These are phyloP conservation scores for Onthophagus sagittarius DNA, from an alignment of 2,888 invertebrate genomes.

Conservation along the genomic window DNA sequence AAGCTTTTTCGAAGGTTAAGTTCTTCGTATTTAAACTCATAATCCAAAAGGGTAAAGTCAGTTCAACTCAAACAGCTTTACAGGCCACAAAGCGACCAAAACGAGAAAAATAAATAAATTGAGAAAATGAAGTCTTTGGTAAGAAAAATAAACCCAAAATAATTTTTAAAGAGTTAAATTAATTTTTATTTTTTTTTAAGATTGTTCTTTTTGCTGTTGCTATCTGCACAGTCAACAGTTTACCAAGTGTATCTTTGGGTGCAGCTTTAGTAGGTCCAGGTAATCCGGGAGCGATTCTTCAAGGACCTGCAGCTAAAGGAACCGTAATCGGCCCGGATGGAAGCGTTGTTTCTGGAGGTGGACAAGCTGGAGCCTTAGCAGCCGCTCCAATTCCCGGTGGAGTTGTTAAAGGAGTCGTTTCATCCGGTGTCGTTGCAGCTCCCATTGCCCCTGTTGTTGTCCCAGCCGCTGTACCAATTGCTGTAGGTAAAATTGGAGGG, in stretches of 20 bases:
- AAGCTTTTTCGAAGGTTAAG: constrained; percentile 16
- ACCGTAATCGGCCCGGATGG: constrained; percentile 43
- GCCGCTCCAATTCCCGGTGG: constrained; percentile 43
- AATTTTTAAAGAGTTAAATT: background rate
- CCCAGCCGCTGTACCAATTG: constrained; percentile 14
- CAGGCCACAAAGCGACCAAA: background rate
- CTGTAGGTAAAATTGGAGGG: constrained; percentile 13
- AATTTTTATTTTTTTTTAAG: constrained; percentile 7
- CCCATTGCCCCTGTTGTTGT: background rate
- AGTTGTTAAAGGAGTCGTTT: constrained; percentile 38
- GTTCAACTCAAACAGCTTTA: background rate
- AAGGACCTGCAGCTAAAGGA: constrained; percentile 21
- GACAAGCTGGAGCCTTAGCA: constrained; percentile 46
- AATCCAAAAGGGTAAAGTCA: background rate
- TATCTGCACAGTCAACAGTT: constrained; percentile 3
- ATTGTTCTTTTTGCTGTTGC: constrained; percentile 9
- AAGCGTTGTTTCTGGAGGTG: constrained; percentile 48
- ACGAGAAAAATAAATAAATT: background rate
- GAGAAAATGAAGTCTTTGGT: constrained; percentile 16
- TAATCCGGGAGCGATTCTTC: constrained; percentile 16
- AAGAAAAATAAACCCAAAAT: constrained; percentile 1
- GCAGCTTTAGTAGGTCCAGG: constrained; percentile 13
- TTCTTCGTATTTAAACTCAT: constrained; percentile 15
- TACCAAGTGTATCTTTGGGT: background rate
- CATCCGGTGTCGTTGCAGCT: constrained; percentile 28